phyloP scores from a whole-genome alignment of 2,113 vertebrate genomes.

The Antechinus flavipes region DNA sequence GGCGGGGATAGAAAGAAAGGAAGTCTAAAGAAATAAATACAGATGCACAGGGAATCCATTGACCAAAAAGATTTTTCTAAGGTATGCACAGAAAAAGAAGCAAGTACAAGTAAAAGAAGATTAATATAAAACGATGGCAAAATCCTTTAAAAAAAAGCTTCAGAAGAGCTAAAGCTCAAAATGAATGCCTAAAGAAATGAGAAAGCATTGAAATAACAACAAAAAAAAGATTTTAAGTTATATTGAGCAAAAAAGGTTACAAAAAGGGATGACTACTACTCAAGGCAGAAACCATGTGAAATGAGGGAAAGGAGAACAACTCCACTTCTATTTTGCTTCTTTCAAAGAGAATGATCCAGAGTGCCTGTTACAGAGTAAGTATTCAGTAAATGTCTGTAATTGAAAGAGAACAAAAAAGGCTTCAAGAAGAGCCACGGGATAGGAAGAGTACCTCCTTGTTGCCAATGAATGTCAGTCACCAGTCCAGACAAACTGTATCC shows the following conservation, averaged over 20 bases:
- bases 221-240: not conserved
- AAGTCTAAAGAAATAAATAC: not conserved
- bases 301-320: not conserved
- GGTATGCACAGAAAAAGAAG: not conserved
- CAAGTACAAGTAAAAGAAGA: not conserved
- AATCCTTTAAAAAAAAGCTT: not conserved
- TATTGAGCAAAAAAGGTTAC: not conserved
- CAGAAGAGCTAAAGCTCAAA: not conserved
- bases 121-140: not conserved
- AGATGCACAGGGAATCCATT: not conserved
- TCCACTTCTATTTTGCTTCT: not conserved
- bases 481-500: too few species aligned
- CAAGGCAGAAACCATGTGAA: not conserved
- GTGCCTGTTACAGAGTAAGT: not conserved
- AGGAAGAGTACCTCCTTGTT: not conserved
- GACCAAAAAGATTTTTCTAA: not conserved
- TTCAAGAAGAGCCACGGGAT: not conserved
- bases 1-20: not conserved
- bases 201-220: not conserved
- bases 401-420: not conserved
- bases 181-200: not conserved
- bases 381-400: not conserved
- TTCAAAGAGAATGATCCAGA: not conserved
- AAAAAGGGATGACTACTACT: not conserved
- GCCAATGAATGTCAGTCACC: not conserved